These are phyloP conservation scores for Metopolophium dirhodum DNA, from an alignment of 1,140 invertebrate genomes.

Conservation along the genomic window DNA sequence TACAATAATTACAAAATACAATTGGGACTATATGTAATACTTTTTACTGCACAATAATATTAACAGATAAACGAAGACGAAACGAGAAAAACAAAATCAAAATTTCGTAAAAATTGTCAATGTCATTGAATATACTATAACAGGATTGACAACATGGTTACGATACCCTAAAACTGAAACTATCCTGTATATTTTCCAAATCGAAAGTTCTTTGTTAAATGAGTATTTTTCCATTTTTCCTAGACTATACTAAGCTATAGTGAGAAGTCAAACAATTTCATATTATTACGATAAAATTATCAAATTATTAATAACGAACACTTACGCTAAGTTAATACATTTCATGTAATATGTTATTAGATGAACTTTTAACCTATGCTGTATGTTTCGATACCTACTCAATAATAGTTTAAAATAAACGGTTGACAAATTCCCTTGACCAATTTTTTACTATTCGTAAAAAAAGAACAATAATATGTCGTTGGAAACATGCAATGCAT, in stretches of 20 bases:
- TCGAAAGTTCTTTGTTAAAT: neutral
- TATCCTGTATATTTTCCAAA: neutral
- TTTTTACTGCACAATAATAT: neutral
- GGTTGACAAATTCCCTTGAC: neutral
- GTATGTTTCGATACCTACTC: too few species aligned
- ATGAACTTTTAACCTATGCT: too few species aligned
- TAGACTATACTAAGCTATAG: neutral
- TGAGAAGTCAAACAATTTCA: neutral
- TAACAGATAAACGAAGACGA: neutral
- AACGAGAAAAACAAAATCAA: neutral
- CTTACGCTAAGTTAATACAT: too few species aligned
- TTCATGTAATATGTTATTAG: too few species aligned
- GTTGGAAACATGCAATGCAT: neutral
- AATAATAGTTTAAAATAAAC: too few species aligned
- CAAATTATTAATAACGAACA: neutral
- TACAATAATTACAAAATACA: neutral
- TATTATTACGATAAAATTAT: neutral
- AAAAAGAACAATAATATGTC: neutral
- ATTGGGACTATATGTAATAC: neutral
- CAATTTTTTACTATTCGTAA: neutral
- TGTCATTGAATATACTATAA: neutral
- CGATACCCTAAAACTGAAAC: neutral
- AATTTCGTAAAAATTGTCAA: neutral
- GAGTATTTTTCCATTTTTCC: neutral
- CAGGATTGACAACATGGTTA: neutral